These are phyloP conservation scores for Carcina quercana DNA, from an alignment of 2,888 invertebrate species.

Conservation along the genomic window DNA sequence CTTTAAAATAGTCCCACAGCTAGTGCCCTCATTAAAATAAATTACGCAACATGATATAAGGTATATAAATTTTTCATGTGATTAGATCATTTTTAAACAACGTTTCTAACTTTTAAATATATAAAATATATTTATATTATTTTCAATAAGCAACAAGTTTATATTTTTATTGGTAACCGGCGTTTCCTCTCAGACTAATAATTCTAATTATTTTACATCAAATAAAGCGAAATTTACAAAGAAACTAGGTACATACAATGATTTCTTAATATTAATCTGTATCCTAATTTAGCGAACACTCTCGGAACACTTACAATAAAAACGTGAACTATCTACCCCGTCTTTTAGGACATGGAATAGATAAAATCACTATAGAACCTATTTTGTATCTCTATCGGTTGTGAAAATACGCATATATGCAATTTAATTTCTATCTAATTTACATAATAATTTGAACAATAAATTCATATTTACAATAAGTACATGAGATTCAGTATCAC, in stretches of 20 bases:
- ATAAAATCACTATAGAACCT: conserved; percentile 34
- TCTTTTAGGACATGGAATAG: conserved; percentile 50
- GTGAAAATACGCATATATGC: conserved; percentile 64
- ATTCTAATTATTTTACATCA: conserved; percentile 65
- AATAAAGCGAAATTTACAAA: conserved; percentile 66
- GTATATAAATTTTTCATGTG: conserved; percentile 42
- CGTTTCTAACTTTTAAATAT: conserved; percentile 65
- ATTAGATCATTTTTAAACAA: conserved; percentile 52
- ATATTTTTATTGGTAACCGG: conserved; percentile 74
- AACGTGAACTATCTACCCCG: conserved; percentile 34
- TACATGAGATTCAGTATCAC: conserved; percentile 37
- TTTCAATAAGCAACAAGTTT: conserved; percentile 73
- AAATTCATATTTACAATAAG: conserved; percentile 59
- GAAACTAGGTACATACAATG: conserved; percentile 53
- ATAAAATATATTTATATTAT: conserved; percentile 64
- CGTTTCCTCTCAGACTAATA: conserved; percentile 73
- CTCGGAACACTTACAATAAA: conserved; percentile 49
- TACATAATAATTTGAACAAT: conserved; percentile 35
- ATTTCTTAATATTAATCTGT: conserved; percentile 33
- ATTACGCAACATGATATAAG: conserved; percentile 57
- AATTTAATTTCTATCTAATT: conserved; percentile 39
- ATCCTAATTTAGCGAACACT: conserved; percentile 62
- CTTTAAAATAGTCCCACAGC: conserved; percentile 22
- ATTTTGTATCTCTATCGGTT: conserved; percentile 57
- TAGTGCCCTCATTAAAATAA: conserved; percentile 51